Base-by-base conservation (phyloP, 2,888 invertebrate genomes). In the Apamea sordens region DNA sequence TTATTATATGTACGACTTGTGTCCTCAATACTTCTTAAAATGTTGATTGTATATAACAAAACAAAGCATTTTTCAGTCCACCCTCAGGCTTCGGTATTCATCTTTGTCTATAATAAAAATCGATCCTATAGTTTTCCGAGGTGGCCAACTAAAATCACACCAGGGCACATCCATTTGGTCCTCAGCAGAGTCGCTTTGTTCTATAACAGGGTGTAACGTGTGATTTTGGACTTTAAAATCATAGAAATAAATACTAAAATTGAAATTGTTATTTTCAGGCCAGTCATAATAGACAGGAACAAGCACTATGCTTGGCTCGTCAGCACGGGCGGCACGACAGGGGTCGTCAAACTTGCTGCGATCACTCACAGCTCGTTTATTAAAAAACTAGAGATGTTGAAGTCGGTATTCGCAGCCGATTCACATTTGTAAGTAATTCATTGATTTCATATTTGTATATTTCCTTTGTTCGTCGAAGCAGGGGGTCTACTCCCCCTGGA, bases 241-340 rank as follows among this genome's bases (percentile, higher is more conserved):
- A 50, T 24, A 8, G 3, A 6, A 32, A 69, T 61, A 77, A 41
- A 70, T 15, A 69, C 13, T 32, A 32, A 50, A 15, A 50, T 18
- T n/a, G 11, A n/a, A 41, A 21, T 13, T 24, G 1, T 61, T 6
- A 32, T 36, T 92, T 92, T 18, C 91, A 96, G 96, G 77, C 90
- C 92, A 18, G 92, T 92, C 6, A 86, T 89, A 21, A 91, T 95
- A 32, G 94, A 96, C 67, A 56, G 88, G 32, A 91, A 93, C 0
- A 93, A 93, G 67, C 79, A 92, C 2, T 94, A 92, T 77, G 89
- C 84, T 0, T 95, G 94, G 92, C 86, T 96, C 21, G 82, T 93
- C 4, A 91, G 92, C 75, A 95, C 96, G 0, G 94, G 96, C 2
- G 96, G 96, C 0, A 95, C 95, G 0, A 93, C 94, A 0, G 96